phyloP scores from a whole-genome alignment of 2,888 invertebrate species.

The Cryptocheilus praepositus region DNA sequence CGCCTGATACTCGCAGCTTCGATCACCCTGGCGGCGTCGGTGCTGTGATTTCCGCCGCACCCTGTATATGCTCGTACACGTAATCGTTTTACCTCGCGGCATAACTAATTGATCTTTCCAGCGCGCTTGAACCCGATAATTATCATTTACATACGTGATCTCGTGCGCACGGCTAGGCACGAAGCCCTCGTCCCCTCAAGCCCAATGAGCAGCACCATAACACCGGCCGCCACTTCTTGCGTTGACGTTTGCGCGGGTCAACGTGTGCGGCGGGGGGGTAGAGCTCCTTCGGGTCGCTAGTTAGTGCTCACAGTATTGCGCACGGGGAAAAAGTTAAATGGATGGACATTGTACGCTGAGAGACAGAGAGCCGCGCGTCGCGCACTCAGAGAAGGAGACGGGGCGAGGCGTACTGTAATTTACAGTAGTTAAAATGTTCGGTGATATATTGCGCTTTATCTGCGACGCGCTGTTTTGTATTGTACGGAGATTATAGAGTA shows the following conservation, averaged over 20 bases:
- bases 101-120: conserved; percentile 70
- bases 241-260: conserved; percentile 15
- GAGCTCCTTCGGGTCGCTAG: conserved; percentile 14
- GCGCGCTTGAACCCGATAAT: conserved; percentile 71
- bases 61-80: conserved; percentile 31
- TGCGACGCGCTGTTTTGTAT: too few relatives aligned
- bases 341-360: too few relatives aligned
- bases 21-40: too few relatives aligned
- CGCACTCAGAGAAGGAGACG: too few relatives aligned
- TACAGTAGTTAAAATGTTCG: too few relatives aligned
- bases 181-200: conserved; percentile 15
- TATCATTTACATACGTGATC: conserved; percentile 68
- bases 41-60: too few relatives aligned
- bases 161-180: conserved; percentile 47
- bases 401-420: neutral
- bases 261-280: conserved; percentile 31
- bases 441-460: too few relatives aligned
- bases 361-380: too few relatives aligned
- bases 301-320: conserved; percentile 33
- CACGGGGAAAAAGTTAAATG: conserved; percentile 31
- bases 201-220: neutral
- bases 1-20: too few relatives aligned
- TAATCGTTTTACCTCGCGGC: conserved; percentile 55
- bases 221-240: neutral
- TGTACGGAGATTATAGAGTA: too few relatives aligned